Conservation (phyloP, 2,797 vertebrate species). For the Enteromius trimaculatus region DNA sequence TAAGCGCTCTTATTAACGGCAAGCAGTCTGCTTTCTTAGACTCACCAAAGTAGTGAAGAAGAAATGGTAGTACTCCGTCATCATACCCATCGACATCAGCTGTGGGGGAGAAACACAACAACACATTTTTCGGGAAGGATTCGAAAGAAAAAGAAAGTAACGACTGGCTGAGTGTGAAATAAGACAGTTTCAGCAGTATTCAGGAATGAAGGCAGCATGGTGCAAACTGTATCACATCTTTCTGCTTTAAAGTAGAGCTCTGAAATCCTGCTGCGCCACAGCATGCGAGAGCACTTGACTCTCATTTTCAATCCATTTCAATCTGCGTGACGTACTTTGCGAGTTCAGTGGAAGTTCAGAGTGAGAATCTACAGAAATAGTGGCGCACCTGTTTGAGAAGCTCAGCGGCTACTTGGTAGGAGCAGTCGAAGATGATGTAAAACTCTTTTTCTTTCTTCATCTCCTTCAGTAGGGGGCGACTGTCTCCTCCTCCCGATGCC, state of each 20-base stretch:
- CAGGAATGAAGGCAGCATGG: conserved; percentile 15
- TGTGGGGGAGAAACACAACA: conserved; percentile 66
- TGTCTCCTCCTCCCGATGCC: conserved; percentile 89
- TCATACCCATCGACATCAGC: conserved; percentile 98
- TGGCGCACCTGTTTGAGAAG: conserved; percentile 91
- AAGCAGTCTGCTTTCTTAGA: conserved; percentile 17
- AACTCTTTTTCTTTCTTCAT: conserved; percentile 97
- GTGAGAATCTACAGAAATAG: neutral
- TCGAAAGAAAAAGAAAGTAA: neutral
- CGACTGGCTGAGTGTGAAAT: neutral
- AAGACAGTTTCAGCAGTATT: conserved; percentile 3
- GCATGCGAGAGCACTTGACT: conserved; percentile 22
- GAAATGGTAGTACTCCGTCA: conserved; percentile 98
- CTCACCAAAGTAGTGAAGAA: conserved; percentile 98
- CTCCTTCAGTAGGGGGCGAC: conserved; percentile 93
- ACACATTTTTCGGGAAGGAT: neutral
- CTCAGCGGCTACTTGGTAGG: conserved; percentile 88
- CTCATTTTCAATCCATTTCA: conserved; percentile 36
- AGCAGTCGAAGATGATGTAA: conserved; percentile 95
- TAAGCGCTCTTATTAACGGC: conserved; percentile 3
- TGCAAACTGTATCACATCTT: conserved; percentile 15
- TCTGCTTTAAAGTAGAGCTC: conserved; percentile 23
- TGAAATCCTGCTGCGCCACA: conserved; percentile 24
- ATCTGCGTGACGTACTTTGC: neutral
- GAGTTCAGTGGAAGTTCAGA: conserved; percentile 30